These are phyloP conservation scores for Manis pentadactyla DNA, from an alignment of 2,797 vertebrate species.

Conservation along the genomic window DNA sequence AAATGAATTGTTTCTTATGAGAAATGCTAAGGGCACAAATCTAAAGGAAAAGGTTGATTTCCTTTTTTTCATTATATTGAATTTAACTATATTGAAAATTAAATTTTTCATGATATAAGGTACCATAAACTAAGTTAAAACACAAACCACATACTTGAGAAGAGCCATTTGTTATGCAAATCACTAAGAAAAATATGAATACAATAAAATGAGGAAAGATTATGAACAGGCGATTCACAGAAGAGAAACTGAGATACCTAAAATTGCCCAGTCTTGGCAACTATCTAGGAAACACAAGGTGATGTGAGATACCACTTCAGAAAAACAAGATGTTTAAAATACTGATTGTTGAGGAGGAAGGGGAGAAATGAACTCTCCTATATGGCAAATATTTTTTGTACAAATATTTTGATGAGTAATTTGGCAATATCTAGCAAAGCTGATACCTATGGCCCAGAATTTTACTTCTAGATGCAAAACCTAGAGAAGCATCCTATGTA, in stretches of 20 bases:
- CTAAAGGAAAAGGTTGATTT: neutral
- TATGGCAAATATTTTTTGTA: neutral
- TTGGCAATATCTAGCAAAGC: neutral
- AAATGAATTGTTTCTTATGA: neutral
- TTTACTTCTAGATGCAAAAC: neutral
- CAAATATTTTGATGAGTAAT: neutral
- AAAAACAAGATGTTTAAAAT: neutral
- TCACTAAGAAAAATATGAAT: neutral
- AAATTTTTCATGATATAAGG: neutral
- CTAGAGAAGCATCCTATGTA: neutral
- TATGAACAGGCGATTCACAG: neutral
- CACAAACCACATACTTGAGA: neutral
- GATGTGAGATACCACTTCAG: neutral
- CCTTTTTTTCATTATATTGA: neutral
- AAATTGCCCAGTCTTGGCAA: neutral
- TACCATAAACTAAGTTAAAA: neutral
- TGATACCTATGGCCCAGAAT: neutral
- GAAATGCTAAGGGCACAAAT: neutral
- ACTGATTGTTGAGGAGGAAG: neutral
- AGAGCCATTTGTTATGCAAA: neutral
- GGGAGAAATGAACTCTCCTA: neutral
- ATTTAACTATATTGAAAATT: neutral
- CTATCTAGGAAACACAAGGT: neutral
- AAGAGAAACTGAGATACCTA: neutral
- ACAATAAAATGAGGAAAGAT: neutral